These are phyloP conservation scores for Stichopus chloronotus DNA, from an alignment of 35 echinoderm and acorn worm species.

Conservation along the genomic window DNA sequence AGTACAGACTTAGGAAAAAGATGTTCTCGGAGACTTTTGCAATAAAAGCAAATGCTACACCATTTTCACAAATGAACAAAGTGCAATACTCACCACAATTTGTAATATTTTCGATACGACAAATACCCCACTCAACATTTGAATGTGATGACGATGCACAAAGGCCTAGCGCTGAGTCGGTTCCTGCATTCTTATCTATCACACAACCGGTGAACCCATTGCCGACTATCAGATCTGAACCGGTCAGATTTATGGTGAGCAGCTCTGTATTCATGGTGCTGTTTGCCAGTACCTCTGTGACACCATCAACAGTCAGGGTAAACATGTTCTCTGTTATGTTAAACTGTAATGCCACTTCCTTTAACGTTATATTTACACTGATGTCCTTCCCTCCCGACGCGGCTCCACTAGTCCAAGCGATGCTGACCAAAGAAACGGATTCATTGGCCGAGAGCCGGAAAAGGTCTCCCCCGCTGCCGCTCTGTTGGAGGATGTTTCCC, in stretches of 20 bases:
- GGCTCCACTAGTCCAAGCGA: conserved; percentile 47
- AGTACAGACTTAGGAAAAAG: too few relatives aligned
- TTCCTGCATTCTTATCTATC: conserved; percentile 23
- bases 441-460: conserved; percentile 47
- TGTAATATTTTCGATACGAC: conserved; percentile 45
- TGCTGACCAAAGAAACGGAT: neutral
- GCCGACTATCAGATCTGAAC: conserved; percentile 46
- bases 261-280: conserved; percentile 39
- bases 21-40: too few relatives aligned
- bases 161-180: conserved; percentile 27
- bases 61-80: too few relatives aligned
- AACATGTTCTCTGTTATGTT: neutral
- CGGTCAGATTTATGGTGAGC: conserved; percentile 46
- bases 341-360: conserved; percentile 51
- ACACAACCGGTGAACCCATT: conserved; percentile 67
- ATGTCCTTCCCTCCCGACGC: neutral
- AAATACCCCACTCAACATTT: conserved; percentile 66
- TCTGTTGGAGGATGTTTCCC: conserved; percentile 69
- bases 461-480: conserved; percentile 50
- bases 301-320: conserved; percentile 14
- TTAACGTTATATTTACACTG: conserved; percentile 28
- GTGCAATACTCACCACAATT: conserved; percentile 68
- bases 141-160: neutral
- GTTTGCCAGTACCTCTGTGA: neutral
- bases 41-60: too few relatives aligned